Base-by-base conservation (phyloP, 2,888 invertebrate species). In the Anorthoa munda region DNA sequence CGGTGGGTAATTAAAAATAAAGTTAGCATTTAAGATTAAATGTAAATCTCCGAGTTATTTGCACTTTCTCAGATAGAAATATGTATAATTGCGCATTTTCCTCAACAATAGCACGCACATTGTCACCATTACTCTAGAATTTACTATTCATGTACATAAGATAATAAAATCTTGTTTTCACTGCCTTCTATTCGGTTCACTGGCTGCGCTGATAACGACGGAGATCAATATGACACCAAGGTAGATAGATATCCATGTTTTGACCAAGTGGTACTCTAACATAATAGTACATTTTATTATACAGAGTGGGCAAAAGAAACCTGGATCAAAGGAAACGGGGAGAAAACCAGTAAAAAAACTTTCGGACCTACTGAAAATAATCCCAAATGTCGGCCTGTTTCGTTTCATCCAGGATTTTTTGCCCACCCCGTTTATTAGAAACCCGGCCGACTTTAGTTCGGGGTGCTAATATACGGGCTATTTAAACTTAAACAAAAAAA, bases 111-210 rank as follows among this genome's bases (percentile, higher is more conserved):
- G 56, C 72, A 81, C 74, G 83, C 71, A 71, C 51, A 71, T 61
- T 74, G 58, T 82, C 64, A 72, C 46, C 46, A 58, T 26, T 50
- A 45, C n/a, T 51, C 39, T 45, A 77, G 58, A 63, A 59, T 64
- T 21, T 60, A 71, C 45, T 61, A 69, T 66, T 64, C 46, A 66
- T 56, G 15, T 66, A 46, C 45, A 31, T 64, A 65, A 55, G 82
- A 85, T 84, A 84, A 82, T 74, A 56, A 75, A 85, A 82, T 80
- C 77, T 76, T 74, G 82, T 77, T 82, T 83, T 66, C 26, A 77
- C 65, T 55, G 74, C 46, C 68, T 77, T 53, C 53, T 65, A 17
- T 65, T 73, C 75, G 77, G 82, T 80, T 84, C 85, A 84, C 50
- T 78, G 80, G 75, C 59, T 80, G 26, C 15, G 55, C 31, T 69